These are phyloP conservation scores for Cheirogaleus medius DNA, from an alignment of 2,113 vertebrate species.

Conservation along the genomic window DNA sequence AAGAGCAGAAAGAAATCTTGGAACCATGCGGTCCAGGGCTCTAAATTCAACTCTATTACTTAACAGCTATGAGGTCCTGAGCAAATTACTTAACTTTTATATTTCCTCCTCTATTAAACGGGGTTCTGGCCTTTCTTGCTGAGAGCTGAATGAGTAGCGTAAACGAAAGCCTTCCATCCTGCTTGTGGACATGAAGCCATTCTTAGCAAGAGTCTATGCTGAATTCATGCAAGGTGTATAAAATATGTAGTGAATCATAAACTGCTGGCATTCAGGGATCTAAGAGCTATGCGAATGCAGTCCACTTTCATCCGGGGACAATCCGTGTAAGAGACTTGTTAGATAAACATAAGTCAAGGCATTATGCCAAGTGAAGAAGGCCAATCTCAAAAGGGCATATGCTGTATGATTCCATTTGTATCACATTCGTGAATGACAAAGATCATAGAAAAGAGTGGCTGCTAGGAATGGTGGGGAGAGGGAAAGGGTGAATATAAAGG, in stretches of 20 bases:
- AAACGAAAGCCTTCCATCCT: neutral
- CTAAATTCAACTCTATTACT: neutral
- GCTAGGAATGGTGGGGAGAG: neutral
- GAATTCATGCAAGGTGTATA: neutral
- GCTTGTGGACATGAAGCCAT: neutral
- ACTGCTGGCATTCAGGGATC: neutral
- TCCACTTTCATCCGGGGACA: neutral
- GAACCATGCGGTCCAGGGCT: neutral
- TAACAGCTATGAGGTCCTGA: neutral
- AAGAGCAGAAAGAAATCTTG: neutral
- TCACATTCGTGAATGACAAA: neutral
- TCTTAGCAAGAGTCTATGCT: neutral
- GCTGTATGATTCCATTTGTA: neutral
- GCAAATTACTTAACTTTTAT: neutral
- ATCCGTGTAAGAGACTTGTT: neutral
- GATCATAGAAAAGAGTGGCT: neutral
- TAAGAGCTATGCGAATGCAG: neutral
- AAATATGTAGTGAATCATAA: neutral
- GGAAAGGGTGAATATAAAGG: neutral
- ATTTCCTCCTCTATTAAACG: neutral
- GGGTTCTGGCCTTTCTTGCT: neutral
- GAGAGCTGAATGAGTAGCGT: neutral
- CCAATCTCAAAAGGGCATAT: neutral
- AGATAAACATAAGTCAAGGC: neutral
- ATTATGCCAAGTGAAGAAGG: neutral